These are phyloP conservation scores for Lasioglossum villosulum DNA, from an alignment of 2,888 invertebrate genomes.

Conservation along the genomic window DNA sequence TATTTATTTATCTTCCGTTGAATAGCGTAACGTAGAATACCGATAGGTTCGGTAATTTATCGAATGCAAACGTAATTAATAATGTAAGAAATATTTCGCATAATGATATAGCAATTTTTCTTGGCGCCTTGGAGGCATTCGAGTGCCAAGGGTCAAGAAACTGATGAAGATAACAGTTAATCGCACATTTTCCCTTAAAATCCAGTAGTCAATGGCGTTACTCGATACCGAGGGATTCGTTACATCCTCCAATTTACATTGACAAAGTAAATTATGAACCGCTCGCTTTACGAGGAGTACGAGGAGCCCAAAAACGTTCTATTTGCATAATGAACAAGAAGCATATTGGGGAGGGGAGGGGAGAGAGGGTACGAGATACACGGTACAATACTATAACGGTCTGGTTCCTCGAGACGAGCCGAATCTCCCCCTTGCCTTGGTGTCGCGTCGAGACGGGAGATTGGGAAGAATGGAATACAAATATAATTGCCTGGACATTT, in stretches of 20 bases:
- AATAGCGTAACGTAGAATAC: too few species aligned
- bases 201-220: background rate
- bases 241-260: background rate
- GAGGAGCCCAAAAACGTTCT: background rate
- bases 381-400: background rate
- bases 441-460: conserved; percentile 31
- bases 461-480: conserved; percentile 61
- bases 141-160: background rate
- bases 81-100: too few species aligned
- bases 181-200: background rate
- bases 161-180: background rate
- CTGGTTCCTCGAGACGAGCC: conserved; percentile 31
- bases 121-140: too few species aligned
- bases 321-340: background rate
- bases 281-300: background rate
- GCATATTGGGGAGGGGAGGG: background rate
- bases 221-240: background rate
- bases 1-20: too few species aligned
- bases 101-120: too few species aligned
- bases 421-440: conserved; percentile 22
- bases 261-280: background rate
- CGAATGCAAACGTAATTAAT: too few species aligned
- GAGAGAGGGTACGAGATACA: background rate
- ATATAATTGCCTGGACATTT: conserved; percentile 65
- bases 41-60: too few species aligned